Base-by-base conservation (phyloP, 1,140 invertebrate genomes). In the Limonius californicus region DNA sequence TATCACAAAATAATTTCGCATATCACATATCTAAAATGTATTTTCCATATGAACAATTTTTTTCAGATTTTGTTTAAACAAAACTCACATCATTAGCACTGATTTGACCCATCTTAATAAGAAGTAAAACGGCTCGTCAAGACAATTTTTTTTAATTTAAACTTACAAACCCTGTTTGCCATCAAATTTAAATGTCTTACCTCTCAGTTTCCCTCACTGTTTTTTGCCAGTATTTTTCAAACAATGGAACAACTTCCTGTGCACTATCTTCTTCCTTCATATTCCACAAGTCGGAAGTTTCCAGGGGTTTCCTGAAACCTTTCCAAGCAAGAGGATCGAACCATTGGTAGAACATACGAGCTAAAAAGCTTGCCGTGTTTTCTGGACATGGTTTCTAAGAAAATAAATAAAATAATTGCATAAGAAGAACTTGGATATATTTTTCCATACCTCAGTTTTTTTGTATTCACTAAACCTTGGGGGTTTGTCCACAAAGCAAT, bases 381-480 rank as follows among this genome's bases (percentile, higher is more conserved):
- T 98, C 95, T 54, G 97, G 96, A 78, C 92, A 96, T 71, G 89
- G 88, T 68, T 87, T 90, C 84, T 95, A 50, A 19, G n/a, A n/a
- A n/a, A n/a, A n/a, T n/a, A n/a, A n/a, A n/a, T n/a, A n/a, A n/a
- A n/a, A n/a, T n/a, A n/a, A n/a, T n/a, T n/a, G n/a, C n/a, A n/a
- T n/a, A n/a, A n/a, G n/a, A n/a, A n/a, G n/a, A n/a, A n/a, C n/a
- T n/a, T n/a, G n/a, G n/a, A n/a, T n/a, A n/a, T n/a, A n/a, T n/a
- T n/a, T n/a, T n/a, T n/a, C n/a, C n/a, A n/a, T n/a, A 91, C 89
- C 78, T 84, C 79, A 35, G 82, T 78, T 67, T 81, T 81, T 59
- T 83, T 81, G 77, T 90, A 91, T 66, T 89, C 84, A 1, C 85
- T 83, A 63, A 85, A 79, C 61, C 76, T 81, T 6, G 92, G 89